A percentile compares a stretch with the other conserved stretches of the same genome.
phyloP scores from a whole-genome alignment of 2,797 vertebrate genomes.

The Menidia menidia region DNA sequence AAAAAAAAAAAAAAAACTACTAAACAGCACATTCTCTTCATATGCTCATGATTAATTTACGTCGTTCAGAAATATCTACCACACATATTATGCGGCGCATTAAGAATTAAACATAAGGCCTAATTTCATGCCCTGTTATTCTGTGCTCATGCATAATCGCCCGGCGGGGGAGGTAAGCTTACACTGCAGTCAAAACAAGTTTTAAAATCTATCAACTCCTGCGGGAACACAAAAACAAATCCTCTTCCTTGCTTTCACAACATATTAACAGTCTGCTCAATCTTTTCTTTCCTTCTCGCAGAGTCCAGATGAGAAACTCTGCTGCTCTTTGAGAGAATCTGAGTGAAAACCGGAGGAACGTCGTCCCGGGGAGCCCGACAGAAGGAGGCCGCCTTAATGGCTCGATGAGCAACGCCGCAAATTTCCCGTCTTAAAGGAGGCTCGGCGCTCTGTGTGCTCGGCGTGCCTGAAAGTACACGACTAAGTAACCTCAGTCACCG shows the following conservation, averaged over 20 bases:
- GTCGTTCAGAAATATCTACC: constrained; percentile 3
- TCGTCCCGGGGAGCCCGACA: constrained; percentile 5
- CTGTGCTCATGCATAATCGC: constrained; percentile 1
- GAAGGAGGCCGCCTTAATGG: constrained; percentile 5
- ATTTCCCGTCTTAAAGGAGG: constrained; percentile 11
- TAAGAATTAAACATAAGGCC: constrained; percentile 2
- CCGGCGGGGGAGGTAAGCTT: not conserved
- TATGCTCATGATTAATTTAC: not conserved
- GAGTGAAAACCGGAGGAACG: constrained; percentile 12
- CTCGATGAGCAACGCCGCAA: constrained; percentile 16
- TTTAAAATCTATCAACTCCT: constrained; percentile 15
- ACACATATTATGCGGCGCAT: not conserved
- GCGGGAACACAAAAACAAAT: not conserved
- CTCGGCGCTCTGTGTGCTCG: not conserved
- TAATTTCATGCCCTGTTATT: not conserved
- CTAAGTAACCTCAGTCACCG: not conserved
- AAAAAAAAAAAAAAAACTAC: not conserved
- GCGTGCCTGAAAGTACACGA: not conserved
- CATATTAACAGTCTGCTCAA: constrained; percentile 18
- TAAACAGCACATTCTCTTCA: not conserved
- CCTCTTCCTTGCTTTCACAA: not conserved
- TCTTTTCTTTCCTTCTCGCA: constrained; percentile 7
- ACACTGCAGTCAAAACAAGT: constrained; percentile 11
- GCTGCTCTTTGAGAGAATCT: constrained; percentile 19
- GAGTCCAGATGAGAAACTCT: constrained; percentile 20